phyloP scores from a whole-genome alignment of 2,113 vertebrate species.

The Thryonomys swinderianus region DNA sequence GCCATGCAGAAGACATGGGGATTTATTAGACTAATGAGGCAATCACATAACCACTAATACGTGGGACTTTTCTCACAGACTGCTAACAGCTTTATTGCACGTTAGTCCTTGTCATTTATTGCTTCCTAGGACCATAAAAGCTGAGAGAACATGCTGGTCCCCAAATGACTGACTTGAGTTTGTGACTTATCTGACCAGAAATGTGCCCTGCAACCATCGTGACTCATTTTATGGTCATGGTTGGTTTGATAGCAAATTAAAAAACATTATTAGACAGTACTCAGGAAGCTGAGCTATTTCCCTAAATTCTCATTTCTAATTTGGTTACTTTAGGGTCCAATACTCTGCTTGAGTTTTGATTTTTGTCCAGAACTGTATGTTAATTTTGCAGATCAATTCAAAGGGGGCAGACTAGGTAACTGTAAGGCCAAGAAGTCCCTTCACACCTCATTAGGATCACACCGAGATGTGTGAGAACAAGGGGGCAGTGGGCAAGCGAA shows the following conservation, averaged over 20 bases:
- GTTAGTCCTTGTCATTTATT: slow-evolving; percentile 40
- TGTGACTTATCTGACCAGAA: slow-evolving; percentile 66
- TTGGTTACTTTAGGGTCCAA: slow-evolving; percentile 18
- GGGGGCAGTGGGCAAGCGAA: neutral
- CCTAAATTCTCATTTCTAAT: slow-evolving; percentile 44
- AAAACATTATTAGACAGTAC: neutral
- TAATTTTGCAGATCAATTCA: neutral
- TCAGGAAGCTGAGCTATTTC: slow-evolving; percentile 16
- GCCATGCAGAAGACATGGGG: slow-evolving; percentile 45
- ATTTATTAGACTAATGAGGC: slow-evolving; percentile 35
- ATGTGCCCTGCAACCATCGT: neutral
- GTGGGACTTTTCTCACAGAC: slow-evolving; percentile 54
- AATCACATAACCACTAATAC: neutral
- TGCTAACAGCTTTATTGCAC: slow-evolving; percentile 60
- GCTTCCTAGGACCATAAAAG: slow-evolving; percentile 57
- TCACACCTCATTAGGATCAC: neutral
- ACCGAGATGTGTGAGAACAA: neutral
- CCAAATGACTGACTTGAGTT: slow-evolving; percentile 38
- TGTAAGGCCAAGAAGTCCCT: neutral
- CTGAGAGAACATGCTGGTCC: neutral
- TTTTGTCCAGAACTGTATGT: slow-evolving; percentile 30
- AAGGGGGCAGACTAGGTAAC: neutral
- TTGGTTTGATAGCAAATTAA: slow-evolving; percentile 43
- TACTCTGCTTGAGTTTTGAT: neutral
- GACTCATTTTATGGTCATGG: slow-evolving; percentile 10